phyloP scores from a whole-genome alignment of 2,113 vertebrate species.

The Microtus pennsylvanicus region DNA sequence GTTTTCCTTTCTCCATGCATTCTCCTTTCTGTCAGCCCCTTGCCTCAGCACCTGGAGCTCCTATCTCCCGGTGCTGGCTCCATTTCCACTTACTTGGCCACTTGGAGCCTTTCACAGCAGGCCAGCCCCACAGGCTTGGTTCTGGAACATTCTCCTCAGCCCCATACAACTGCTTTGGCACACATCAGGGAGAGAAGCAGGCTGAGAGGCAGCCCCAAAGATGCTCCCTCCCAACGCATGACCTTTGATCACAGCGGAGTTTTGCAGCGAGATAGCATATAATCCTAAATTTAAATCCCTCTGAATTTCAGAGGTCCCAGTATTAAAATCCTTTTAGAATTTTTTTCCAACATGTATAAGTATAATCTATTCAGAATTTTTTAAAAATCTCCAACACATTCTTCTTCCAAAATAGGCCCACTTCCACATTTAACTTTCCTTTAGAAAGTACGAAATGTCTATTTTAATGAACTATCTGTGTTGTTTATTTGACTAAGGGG shows the following conservation, averaged over 20 bases:
- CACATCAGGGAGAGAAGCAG: conserved; percentile 18
- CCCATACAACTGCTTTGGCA: neutral
- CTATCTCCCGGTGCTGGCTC: rapidly evolving
- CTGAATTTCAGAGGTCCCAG: conserved; percentile 77
- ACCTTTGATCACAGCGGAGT: conserved; percentile 71
- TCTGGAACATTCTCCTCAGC: neutral
- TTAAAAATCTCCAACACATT: conserved; percentile 28
- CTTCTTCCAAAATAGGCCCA: conserved; percentile 77
- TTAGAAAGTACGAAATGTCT: conserved; percentile 39
- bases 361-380: conserved; percentile 69
- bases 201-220: conserved; percentile 62
- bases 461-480: conserved; percentile 48
- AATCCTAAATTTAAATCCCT: conserved; percentile 58
- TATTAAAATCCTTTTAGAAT: conserved; percentile 78
- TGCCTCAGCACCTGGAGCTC: neutral
- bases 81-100: neutral
- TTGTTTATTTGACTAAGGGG: conserved; percentile 70
- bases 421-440: conserved; percentile 61
- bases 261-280: conserved; percentile 56
- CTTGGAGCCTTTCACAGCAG: neutral
- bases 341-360: conserved; percentile 72
- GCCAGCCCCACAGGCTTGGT: neutral
- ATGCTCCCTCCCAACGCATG: conserved; percentile 61
- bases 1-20: neutral
- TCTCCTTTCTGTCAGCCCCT: neutral